Evolutionary conservation across 2,113 vertebrate species (phyloP), one percentile per base, ranked within the genome.

Genomic region (Archocentrus centrarchus): DNA sequence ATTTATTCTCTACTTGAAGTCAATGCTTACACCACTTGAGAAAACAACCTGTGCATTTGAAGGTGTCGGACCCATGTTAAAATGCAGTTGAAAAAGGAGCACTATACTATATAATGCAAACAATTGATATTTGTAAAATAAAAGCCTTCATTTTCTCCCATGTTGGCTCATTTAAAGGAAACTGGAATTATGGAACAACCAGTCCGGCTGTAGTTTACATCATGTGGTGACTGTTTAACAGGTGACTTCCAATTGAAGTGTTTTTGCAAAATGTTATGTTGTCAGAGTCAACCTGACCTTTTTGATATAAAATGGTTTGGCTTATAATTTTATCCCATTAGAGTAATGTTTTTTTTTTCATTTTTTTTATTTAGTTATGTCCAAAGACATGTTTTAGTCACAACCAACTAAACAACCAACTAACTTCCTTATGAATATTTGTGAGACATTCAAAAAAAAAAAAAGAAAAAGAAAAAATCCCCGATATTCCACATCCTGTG

Each of bases 1-100:
- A 88, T 89, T 81, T 80, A 83, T 84, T 85, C 85, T 83, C 76
- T 30, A 22, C 73, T 84, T 73, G 27, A 81, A 63, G 75, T 78
- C 4, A 17, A 20, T 75, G 68, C 73, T 79, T 77, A 53, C 62
- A 44, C 53, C 58, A 55, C 77, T 59, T 55, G 20, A 79, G 73
- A 83, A 85, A 89, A 75, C 59, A 80, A 64, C 50, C n/a, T 61
- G 44, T 55, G 35, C 22, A 35, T 80, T 78, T 75, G 20, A 80
- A 87, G 61, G 60, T 47, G 44, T 82, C 6, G 44, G 57, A 39
- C 58, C 2, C 18, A 53, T 30, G 55, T 17, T 39, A 61, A 68
- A 89, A 39, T 66, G 41, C 35, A 59, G 27, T 50, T 17, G 24
- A 3, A 76, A 32, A 77, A 11, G 6, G 1, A 79, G 62, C 37